A percentile compares a stretch with the other conserved stretches of the same genome.
Conservation (phyloP, 1,140 invertebrate species). For the Gerris buenoi region DNA sequence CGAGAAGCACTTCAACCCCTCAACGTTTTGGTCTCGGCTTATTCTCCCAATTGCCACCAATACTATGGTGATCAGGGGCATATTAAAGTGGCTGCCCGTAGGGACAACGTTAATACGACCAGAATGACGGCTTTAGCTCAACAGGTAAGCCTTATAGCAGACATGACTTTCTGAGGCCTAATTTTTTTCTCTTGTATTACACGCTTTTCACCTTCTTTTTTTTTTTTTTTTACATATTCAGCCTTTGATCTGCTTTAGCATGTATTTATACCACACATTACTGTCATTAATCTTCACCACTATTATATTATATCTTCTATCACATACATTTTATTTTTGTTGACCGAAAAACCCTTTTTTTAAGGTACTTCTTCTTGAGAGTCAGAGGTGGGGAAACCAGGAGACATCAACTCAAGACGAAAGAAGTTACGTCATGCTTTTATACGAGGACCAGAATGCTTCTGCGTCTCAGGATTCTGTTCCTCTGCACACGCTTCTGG, state of each 20-base stretch:
- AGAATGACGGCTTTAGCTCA: slow-evolving; percentile 62
- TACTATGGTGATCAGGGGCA: slow-evolving; percentile 85
- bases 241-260: neutral
- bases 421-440: slow-evolving; percentile 74
- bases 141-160: slow-evolving; percentile 44
- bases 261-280: no score
- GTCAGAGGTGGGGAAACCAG: slow-evolving; percentile 35
- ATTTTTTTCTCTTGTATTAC: neutral
- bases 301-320: no score
- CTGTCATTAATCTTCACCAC: no score
- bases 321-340: no score
- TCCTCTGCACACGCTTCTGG: slow-evolving; percentile 68
- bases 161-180: neutral
- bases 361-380: slow-evolving; percentile 51
- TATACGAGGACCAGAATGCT: slow-evolving; percentile 63
- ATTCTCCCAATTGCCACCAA: slow-evolving; percentile 74
- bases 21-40: slow-evolving; percentile 70
- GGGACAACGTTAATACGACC: slow-evolving; percentile 47
- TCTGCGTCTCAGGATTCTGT: slow-evolving; percentile 50
- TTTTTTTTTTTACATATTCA: neutral
- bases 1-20: slow-evolving; percentile 67
- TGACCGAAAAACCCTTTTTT: no score
- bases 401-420: slow-evolving; percentile 35
- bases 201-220: slow-evolving; percentile 5
- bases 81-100: slow-evolving; percentile 79